Base-by-base conservation (phyloP, 2,797 vertebrate genomes). In the Pipistrellus pygmaeus region DNA sequence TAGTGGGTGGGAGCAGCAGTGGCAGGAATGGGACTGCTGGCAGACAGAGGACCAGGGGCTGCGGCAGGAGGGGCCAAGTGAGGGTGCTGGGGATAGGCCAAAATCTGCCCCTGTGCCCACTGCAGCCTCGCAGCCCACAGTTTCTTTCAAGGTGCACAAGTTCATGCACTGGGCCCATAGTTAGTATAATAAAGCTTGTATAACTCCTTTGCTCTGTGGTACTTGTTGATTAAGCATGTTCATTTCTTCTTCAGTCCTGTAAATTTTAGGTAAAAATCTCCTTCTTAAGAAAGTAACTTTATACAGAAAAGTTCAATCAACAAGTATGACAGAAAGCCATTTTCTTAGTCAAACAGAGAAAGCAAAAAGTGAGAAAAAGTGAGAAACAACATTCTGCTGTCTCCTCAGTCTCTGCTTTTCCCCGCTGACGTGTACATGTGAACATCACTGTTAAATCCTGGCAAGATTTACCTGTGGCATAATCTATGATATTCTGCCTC, bases 301-400 rank as follows among this genome's bases (percentile, higher is more conserved):
- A 62, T 21, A 44, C 38, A 35, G 6, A 6, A 88, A 94, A 75
- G 0, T 76, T 55, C 60, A 30, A 25, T 64, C 57, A 73, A 55
- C 25, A 64, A 62, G 0, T 3, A 71, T 8, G 9, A 5, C 44
- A 84, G 48, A 12, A 91, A 83, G 8, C 2, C 17, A 92, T 71
- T 90, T 82, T 68, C 8, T 64, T 27, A 88, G 51, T 51, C 60
- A 64, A 64, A 60, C 27, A 88, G 21, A 88, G 38, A 11, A 94
- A 82, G 13, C 10, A 14, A 88, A 88, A 85, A 72, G 25, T 75
- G n/a, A 92, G 46, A 14, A 88, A 88, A 85, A 72, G 25, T 75
- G n/a, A 92, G 46, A 88, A 84, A 35, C 3, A 88, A 2, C 0
- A n/a, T 3, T 41, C 17, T 35, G 0, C 15, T 38, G 0, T 80